Evolutionary conservation across 2,888 invertebrate genomes (phyloP), one percentile per base, ranked within the genome.

Genomic region (Apocheima hispidaria): DNA sequence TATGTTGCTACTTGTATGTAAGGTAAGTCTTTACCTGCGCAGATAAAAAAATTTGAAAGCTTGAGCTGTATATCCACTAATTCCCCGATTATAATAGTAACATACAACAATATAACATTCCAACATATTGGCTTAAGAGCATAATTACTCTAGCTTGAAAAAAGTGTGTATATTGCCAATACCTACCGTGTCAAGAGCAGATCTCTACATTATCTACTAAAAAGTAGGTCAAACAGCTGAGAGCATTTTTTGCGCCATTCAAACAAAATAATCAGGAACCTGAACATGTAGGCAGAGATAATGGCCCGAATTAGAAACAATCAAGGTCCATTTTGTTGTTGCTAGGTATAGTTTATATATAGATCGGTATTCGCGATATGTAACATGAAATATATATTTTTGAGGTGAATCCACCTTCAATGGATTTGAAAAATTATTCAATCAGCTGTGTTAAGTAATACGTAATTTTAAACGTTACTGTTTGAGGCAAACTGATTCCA

Each of bases 301-400:
- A 60, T 62, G 48, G 48, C 33, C 52, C 20, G 20, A 62, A 57
- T 62, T 57, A 56, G 61, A 61, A 40, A 35, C 56, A 56, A 46
- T 61, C 61, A 61, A 61, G 61, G 56, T 52, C 28, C 18, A 61
- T 46, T 56, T 51, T 56, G 61, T 51, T 61, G 60, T 61, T 61
- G 56, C 61, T 61, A 61, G 52, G 61, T 36, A 41, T 28, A 48
- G 56, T 52, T 56, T 46, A 46, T 46, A 41, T 52, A 30, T 53
- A 28, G 41, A 16, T n/a, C 28, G 4, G 14, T 48, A 36, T 41
- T 52, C 12, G 30, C 33, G n/a, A 26, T 48, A 35, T 23, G 20
- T 20, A 20, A 20, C 12, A 20, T 30, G 18, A 36, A 14, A 14
- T 44, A 0, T 1, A 23, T 16, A 16, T 26, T 44, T 26, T 30